Base-by-base conservation (phyloP, 2,113 vertebrate species). In the Hippocampus mohnikei region DNA sequence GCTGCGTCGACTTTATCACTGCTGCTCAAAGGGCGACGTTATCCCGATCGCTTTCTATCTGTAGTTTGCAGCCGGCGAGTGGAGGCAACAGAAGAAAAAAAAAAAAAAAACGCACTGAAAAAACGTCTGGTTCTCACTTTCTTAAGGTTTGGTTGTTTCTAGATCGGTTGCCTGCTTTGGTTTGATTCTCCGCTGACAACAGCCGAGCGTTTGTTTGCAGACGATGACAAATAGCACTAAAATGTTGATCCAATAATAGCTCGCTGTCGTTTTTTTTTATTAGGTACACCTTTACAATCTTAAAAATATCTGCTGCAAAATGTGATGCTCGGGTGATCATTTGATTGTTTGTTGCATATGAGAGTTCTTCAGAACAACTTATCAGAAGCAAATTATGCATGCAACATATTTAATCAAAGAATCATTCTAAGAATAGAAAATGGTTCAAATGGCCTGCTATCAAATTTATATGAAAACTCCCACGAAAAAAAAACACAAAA, bases 31-130 rank as follows among this genome's bases (percentile, higher is more conserved):
- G 25, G 25, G 66, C 44, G 1, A 3, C 50, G 40, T 74, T 78
- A 74, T 80, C 78, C 58, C 0, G 70, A 61, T 9, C 53, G 67
- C 50, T 44, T 44, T 58, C 23, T 56, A 44, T 76, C 80, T 72
- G 46, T 12, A 25, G 40, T 80, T 48, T 60, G 70, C 67, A 61
- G 66, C 10, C 18, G n/a, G 62, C 66, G 44, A 55, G 27, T 61
- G 67, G 2, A 62, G 1, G 9, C 23, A 21, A 42, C 56, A 16
- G 12, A 15, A 29, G 33, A 20, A 18, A 61, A 9, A 20, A 8
- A 20, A 18, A 61, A 9, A 20, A 18, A 16, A 33, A 18, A 9
- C 3, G 18, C 59, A 10, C 8, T 29, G 7, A 65, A 66, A 56
- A 15, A 5, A 70, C 18, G 37, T 50, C 46, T 50, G 46, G 46